These are phyloP conservation scores for Cremastinae sp. DNA, from an alignment of 2,888 invertebrate species.

Conservation along the genomic window DNA sequence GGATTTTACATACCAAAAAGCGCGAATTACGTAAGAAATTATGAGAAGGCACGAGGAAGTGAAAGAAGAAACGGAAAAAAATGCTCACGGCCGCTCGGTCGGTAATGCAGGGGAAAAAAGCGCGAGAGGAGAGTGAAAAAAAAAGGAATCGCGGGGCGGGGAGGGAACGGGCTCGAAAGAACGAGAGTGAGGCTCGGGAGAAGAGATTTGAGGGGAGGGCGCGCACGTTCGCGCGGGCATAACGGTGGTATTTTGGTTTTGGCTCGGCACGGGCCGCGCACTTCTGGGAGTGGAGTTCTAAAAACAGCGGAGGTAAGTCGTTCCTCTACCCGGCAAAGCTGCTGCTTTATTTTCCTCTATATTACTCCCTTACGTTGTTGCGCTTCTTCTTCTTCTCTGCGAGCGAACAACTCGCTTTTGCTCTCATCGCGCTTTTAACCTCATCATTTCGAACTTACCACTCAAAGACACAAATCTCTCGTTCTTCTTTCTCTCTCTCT, in stretches of 20 bases:
- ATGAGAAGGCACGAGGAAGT: no score
- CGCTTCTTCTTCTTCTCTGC: constrained; percentile 47
- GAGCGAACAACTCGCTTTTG: constrained; percentile 50
- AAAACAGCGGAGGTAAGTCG: constrained; percentile 80
- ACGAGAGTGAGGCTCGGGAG: constrained; percentile 49
- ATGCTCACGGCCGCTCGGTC: not conserved
- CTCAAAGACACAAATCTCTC: constrained; percentile 34
- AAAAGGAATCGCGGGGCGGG: constrained; percentile 11
- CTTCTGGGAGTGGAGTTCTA: constrained; percentile 80
- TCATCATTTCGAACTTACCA: constrained; percentile 44
- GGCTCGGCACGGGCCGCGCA: constrained; percentile 79
- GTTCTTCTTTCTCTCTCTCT: constrained; percentile 48
- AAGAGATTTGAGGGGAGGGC: constrained; percentile 58
- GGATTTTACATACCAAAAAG: no score
- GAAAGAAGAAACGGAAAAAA: not conserved
- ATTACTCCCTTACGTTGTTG: no score
- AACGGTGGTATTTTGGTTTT: constrained; percentile 80
- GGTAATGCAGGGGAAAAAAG: not conserved
- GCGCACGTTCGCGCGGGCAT: constrained; percentile 65
- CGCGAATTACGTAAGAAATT: no score
- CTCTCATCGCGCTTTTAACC: constrained; percentile 42
- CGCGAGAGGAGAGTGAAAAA: constrained; percentile 13
- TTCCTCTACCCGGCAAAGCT: constrained; percentile 67
- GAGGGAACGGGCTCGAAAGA: constrained; percentile 44
- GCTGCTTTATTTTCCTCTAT: constrained; percentile 59